Base-by-base conservation (phyloP, 2,888 invertebrate genomes). In the Drosophila nr. fundita region DNA sequence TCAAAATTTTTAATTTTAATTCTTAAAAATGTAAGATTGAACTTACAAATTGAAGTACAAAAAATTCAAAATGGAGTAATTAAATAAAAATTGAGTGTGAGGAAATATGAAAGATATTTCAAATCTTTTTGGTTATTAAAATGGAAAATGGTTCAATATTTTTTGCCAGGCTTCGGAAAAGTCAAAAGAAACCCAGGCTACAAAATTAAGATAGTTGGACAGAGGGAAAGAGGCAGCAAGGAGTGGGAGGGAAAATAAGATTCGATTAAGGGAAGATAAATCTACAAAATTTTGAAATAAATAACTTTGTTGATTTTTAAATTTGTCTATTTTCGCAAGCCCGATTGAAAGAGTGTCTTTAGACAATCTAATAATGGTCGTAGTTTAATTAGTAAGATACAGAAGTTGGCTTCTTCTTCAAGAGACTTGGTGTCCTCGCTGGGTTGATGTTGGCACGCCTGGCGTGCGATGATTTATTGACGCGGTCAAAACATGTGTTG, bases 401-500 rank as follows among this genome's bases (percentile, higher is more conserved):
- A 30, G 58, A 49, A 50, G 48, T 15, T 27, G 18, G 27, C 27
- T 10, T 7, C 24, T 27, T n/a, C 27, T 45, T 60, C 38, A 5
- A 59, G 32, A 13, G 42, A 49, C 8, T 38, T 55, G 40, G 34
- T 48, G 53, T 67, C 15, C 45, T 27, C 45, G 34, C 34, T 59
- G 63, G 48, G 36, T 30, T 50, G 66, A 54, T 76, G 68, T 63
- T 83, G 91, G 82, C 83, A 91, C 85, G 90, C 87, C 80, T 79
- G 84, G 83, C 79, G 85, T 80, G 80, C 80, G 90, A 92, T 93
- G 93, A 93, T 93, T 93, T 93, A 93, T 93, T 92, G 87, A 68
- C 82, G 92, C 91, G 93, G 93, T 93, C 93, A 93, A 93, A 93
- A 93, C 93, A 93, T 93, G 91, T 93, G 93, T 92, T 92, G 86